Percentiles rank a stretch among this genome's conserved stretches.
These are phyloP conservation scores for Thomomys bottae DNA, from an alignment of 2,113 vertebrate genomes.

Conservation along the genomic window DNA sequence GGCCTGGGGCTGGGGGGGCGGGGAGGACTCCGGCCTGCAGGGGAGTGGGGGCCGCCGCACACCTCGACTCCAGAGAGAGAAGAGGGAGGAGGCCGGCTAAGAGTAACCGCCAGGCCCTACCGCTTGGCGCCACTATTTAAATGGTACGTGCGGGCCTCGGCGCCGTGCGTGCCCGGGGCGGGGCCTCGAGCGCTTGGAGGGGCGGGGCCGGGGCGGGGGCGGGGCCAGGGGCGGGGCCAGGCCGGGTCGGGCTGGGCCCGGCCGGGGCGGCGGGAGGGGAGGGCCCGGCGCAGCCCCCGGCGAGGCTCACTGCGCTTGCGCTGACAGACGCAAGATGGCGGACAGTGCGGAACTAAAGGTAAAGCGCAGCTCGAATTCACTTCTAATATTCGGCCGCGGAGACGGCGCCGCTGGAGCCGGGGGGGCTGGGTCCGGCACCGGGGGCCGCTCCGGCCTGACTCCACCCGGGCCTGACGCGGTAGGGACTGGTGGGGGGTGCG, in stretches of 20 bases:
- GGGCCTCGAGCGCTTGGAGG: conserved; percentile 56
- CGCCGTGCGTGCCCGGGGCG: conserved; percentile 71
- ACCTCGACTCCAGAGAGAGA: too few relatives aligned
- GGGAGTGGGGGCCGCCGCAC: not conserved
- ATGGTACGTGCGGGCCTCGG: conserved; percentile 68
- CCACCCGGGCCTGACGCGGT: conserved; percentile 51
- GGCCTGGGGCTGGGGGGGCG: not conserved
- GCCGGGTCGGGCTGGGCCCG: conserved; percentile 9
- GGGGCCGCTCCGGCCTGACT: conserved; percentile 50
- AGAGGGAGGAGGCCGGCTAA: conserved; percentile 19
- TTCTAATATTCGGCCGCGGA: conserved; percentile 83
- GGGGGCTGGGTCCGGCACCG: conserved; percentile 63
- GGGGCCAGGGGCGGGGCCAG: not conserved
- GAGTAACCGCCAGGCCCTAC: conserved; percentile 75
- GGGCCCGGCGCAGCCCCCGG: conserved; percentile 86
- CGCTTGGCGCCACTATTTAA: conserved; percentile 84
- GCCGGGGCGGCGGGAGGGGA: conserved; percentile 79
- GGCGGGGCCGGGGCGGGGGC: conserved; percentile 72
- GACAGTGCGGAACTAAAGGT: conserved; percentile 99
- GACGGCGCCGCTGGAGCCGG: conserved; percentile 62
- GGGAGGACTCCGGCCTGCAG: not conserved
- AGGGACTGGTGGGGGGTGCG: conserved; percentile 11
- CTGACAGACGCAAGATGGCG: conserved; percentile 97
- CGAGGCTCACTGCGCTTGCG: conserved; percentile 92
- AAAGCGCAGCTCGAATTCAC: conserved; percentile 95